Evolutionary conservation across 2,797 vertebrate species (phyloP).

Genomic region (Xiphophorus birchmanni): DNA sequence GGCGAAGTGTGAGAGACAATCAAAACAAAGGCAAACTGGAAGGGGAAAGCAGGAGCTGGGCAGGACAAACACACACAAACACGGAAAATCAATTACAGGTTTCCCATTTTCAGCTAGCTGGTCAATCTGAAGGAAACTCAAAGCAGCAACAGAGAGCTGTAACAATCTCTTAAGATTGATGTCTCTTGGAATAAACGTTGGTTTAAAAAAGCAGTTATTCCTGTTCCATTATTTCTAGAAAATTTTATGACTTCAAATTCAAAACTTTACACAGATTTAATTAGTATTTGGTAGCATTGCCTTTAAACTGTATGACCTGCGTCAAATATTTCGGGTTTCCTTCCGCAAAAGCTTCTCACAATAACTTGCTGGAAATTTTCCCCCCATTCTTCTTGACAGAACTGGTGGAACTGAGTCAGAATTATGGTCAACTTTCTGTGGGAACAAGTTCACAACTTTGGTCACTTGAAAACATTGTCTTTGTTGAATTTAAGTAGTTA

Average conservation of each 20-base stretch:
- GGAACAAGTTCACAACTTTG: not conserved
- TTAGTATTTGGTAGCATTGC: not conserved
- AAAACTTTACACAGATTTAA: not conserved
- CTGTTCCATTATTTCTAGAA: not conserved
- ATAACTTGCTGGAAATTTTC: not conserved
- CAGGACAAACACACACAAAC: not conserved
- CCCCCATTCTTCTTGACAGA: not conserved
- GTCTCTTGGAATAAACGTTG: not conserved
- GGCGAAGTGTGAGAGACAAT: conserved; percentile 40
- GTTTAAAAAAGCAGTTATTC: not conserved
- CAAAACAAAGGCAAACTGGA: conserved; percentile 56
- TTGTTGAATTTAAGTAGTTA: not conserved
- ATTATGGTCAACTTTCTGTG: not conserved
- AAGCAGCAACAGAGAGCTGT: not conserved
- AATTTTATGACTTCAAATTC: not conserved
- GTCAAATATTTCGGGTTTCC: not conserved
- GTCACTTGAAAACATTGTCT: not conserved
- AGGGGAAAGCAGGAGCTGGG: conserved; percentile 5
- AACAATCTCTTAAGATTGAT: not conserved
- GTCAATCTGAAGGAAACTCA: not conserved
- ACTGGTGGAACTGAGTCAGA: not conserved
- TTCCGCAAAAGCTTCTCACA: not conserved
- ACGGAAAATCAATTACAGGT: conserved; percentile 25
- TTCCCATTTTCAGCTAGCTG: conserved; percentile 36
- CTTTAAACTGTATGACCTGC: not conserved